A percentile compares a stretch with the other conserved stretches of the same genome.
Evolutionary conservation across 64 coral and sea anemone species (phyloP).

Genomic region (Astreopora myriophthalma): DNA sequence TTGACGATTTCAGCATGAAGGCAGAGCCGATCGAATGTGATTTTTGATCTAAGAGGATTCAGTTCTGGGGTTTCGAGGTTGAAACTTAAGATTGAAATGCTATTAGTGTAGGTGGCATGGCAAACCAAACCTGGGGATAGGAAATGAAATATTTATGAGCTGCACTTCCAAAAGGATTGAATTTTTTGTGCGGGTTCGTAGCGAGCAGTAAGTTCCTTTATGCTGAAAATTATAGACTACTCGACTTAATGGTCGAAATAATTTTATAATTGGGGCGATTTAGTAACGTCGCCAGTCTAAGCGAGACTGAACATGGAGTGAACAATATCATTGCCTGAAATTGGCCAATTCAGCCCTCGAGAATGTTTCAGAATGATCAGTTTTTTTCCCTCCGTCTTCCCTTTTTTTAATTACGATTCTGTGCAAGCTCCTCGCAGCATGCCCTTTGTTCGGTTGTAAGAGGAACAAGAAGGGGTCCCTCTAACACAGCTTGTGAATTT

Average conservation of each 20-base stretch:
- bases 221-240: constrained; percentile 8
- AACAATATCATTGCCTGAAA: neutral
- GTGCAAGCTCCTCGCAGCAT: neutral
- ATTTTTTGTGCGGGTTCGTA: neutral
- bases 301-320: neutral
- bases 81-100: constrained; percentile 23
- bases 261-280: neutral
- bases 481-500: neutral
- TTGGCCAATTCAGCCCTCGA: no score
- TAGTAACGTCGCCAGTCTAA: neutral
- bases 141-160: constrained; percentile 43
- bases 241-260: constrained; percentile 37
- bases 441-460: neutral
- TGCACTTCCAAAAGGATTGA: neutral
- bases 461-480: neutral
- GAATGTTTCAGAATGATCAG: no score
- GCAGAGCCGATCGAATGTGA: neutral
- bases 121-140: neutral
- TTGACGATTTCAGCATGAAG: neutral
- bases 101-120: neutral
- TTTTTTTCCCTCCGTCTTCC: neutral
- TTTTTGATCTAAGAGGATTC: neutral
- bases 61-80: neutral
- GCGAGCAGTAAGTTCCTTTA: constrained; percentile 1
- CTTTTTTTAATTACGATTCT: neutral